Percentiles rank a stretch among this genome's conserved stretches.
These are phyloP conservation scores for Misgurnus anguillicaudatus DNA, from an alignment of 2,113 vertebrate genomes.

Conservation along the genomic window DNA sequence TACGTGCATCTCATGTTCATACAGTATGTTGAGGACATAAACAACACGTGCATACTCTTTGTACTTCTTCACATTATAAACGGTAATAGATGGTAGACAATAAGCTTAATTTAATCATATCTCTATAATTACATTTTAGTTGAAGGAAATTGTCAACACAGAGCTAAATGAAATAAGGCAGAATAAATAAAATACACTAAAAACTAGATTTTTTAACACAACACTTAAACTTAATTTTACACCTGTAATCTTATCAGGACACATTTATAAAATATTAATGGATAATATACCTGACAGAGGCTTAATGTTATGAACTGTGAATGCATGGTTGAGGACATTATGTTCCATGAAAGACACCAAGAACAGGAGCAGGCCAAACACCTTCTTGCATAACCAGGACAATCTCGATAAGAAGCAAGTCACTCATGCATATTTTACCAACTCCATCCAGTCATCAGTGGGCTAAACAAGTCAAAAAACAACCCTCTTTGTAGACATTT, in stretches of 20 bases:
- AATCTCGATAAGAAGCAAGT: conserved; percentile 47
- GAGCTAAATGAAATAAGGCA: no score
- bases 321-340: conserved; percentile 63
- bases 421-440: conserved; percentile 34
- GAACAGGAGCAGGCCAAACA: conserved; percentile 18
- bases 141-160: no score
- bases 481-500: neutral
- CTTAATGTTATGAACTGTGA: conserved; percentile 17
- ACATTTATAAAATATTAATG: neutral
- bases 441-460: conserved; percentile 22
- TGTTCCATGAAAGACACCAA: conserved; percentile 55
- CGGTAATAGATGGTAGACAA: neutral
- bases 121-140: no score
- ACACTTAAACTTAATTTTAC: neutral
- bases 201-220: neutral
- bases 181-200: no score
- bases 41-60: neutral
- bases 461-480: neutral
- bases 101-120: neutral
- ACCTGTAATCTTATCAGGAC: neutral
- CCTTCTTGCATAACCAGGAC: conserved; percentile 57
- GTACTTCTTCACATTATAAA: neutral
- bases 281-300: neutral
- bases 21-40: neutral
- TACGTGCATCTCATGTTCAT: neutral